Conservation (phyloP, 2,113 vertebrate species). For the Drymodes brunneopygia region DNA sequence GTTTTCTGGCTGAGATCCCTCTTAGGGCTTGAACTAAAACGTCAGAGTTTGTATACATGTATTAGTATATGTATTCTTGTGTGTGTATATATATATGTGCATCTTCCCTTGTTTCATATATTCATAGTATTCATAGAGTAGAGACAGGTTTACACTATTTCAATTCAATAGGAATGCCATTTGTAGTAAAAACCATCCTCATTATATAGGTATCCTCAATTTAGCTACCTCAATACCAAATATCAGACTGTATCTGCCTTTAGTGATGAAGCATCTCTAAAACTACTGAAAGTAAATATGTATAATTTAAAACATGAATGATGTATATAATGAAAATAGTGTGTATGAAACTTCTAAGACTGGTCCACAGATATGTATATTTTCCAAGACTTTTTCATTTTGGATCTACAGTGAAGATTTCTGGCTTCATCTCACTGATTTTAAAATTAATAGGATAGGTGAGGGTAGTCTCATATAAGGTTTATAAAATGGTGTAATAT, state of each 20-base stretch:
- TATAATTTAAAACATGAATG: not conserved
- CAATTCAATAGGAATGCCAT: not conserved
- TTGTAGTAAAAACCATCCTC: accelerated
- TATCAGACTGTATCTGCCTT: not conserved
- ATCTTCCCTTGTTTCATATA: not conserved
- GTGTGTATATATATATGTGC: not conserved
- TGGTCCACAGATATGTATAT: not conserved
- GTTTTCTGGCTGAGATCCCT: not conserved
- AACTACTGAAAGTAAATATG: not conserved
- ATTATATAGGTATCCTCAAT: not conserved
- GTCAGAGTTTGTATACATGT: not conserved
- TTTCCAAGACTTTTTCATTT: not conserved
- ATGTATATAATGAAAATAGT: not conserved
- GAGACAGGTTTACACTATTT: not conserved
- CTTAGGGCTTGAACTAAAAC: not conserved
- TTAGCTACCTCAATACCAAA: not conserved
- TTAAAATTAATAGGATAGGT: not conserved
- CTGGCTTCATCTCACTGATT: not conserved
- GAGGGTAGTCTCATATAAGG: not conserved
- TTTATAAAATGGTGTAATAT: not conserved
- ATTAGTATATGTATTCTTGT: not conserved
- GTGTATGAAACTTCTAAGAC: not conserved
- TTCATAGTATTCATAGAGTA: not conserved
- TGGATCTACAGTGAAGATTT: not conserved
- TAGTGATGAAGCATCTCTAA: not conserved